Evolutionary conservation across 2,888 invertebrate genomes (phyloP), one percentile per base, ranked within the genome.

Genomic region (Syrphus vitripennis): DNA sequence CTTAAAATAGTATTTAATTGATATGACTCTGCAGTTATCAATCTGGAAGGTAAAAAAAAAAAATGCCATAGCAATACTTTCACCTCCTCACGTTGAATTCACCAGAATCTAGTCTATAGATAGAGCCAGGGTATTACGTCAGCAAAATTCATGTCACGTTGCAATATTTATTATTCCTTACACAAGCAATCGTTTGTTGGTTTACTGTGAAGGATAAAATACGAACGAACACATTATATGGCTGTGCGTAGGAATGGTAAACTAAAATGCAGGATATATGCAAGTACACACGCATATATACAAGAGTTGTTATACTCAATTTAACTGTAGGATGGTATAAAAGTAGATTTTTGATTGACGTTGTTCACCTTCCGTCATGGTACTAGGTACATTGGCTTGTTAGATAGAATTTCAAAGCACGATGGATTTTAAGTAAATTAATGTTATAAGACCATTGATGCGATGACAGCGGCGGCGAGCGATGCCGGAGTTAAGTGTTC

Each of bases 131-230:
- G 16, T 16, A 71, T 72, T 72, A 78, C 55, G 53, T 74, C 74
- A 78, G 55, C 40, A 63, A 55, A 31, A 83, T 78, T 78, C 78
- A n/a, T 69, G 78, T 83, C 83, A 83, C 78, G 78, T 83, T 78
- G 78, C 78, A 74, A 29, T 24, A 48, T 26, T 78, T 74, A 69
- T 74, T 83, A 63, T 74, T 78, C 61, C 34, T 10, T 29, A 10
- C 53, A 50, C n/a, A n/a, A 61, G 7, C 9, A 37, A 29, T 24
- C 21, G 10, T 57, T 12, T 19, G 29, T 31, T 31, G 34, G 34
- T 21, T 34, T n/a, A 21, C 7, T 37, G 21, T 12, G 34, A 21
- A 59, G 59, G 59, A 59, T 37, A 59, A 34, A 59, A 21, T 53
- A 50, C 24, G 21, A 48, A 48, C n/a, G 5, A 26, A 14, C 6